A percentile compares a stretch with the other conserved stretches of the same genome.
These are phyloP conservation scores for Scaptomyza reducta DNA, from an alignment of 2,888 invertebrate species.

Conservation along the genomic window DNA sequence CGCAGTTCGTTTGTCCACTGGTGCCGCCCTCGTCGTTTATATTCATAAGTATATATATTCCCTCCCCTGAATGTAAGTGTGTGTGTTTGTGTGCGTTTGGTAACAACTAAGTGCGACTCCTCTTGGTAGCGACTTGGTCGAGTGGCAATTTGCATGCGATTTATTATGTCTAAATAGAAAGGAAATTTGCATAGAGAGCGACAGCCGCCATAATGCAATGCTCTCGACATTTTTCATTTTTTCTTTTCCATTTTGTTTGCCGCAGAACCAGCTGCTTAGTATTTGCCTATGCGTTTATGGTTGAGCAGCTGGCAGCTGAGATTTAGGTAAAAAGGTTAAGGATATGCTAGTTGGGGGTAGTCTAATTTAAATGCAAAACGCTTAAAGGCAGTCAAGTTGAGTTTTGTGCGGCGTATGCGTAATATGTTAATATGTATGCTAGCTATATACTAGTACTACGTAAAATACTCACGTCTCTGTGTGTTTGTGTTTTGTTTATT, in stretches of 20 bases:
- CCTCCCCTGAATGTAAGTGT: slow-evolving; percentile 4
- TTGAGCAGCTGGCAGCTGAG: slow-evolving; percentile 48
- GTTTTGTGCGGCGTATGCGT: slow-evolving; percentile 54
- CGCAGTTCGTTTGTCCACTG: not conserved
- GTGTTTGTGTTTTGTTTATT: slow-evolving; percentile 47
- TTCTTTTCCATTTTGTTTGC: not conserved
- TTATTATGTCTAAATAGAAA: slow-evolving; percentile 63
- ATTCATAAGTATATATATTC: slow-evolving; percentile 29
- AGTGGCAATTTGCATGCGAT: slow-evolving; percentile 80
- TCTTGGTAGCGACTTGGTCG: slow-evolving; percentile 56
- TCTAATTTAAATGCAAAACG: slow-evolving; percentile 70
- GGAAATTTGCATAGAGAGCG: slow-evolving; percentile 61
- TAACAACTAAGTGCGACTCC: slow-evolving; percentile 45
- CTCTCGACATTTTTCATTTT: slow-evolving; percentile 35
- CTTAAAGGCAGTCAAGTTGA: slow-evolving; percentile 13
- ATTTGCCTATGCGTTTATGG: slow-evolving; percentile 58
- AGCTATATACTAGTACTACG: slow-evolving; percentile 12
- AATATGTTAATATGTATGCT: slow-evolving; percentile 28
- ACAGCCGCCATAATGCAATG: slow-evolving; percentile 69
- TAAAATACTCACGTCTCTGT: slow-evolving; percentile 31
- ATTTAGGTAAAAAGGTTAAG: slow-evolving; percentile 79
- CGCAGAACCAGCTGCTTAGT: slow-evolving; percentile 25
- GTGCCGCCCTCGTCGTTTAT: slow-evolving; percentile 43
- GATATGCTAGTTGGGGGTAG: slow-evolving; percentile 64
- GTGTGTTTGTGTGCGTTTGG: slow-evolving; percentile 1